Evolutionary conservation across 1,140 invertebrate species (phyloP), one percentile per base, ranked within the genome.

Genomic region (Trichonephila inaurata): DNA sequence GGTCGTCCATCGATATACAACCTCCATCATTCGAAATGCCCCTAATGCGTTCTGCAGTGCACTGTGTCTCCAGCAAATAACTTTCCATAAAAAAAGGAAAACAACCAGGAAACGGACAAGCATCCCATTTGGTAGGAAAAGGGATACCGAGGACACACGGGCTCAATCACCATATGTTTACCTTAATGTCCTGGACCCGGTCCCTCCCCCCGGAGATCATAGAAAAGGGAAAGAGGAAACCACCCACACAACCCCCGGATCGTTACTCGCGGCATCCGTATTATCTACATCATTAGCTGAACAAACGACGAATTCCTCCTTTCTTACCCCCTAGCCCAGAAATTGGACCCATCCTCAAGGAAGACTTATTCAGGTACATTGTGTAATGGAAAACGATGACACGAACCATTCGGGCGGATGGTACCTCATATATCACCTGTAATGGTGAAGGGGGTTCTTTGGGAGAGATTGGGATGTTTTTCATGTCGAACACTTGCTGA

Each of bases 121-220:
- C 83, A 60, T 61, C 83, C 83, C 83, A 85, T 85, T 85, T 85
- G 83, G 83, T 60, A 12, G 40, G 18, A 16, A 44, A 62, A 91
- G 69, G 44, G 40, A 33, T 44, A 69, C 60, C 62, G 51, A 90
- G 44, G 89, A 77, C 69, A 44, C 24, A 58, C 51, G 51, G 77
- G 19, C n/a, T 44, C 89, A 91, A 91, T 91, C 89, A 91, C 89
- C 89, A 91, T 91, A 91, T 91, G 69, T 91, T 91, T 91, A 82
- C 89, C 89, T 81, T 91, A 91, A 91, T 91, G 89, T 72, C 72
- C 72, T 81, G 40, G 19, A 10, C 44, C 18, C 21, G 14, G 21
- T 44, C 82, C 12, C 44, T 16, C 28, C 72, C 58, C 12, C 82
- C 61, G 51, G 51, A 33, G 58, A 85, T 60, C 83, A 85, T 61